phyloP scores from a whole-genome alignment of 1,140 invertebrate genomes.

The Andrena cerasifolii region DNA sequence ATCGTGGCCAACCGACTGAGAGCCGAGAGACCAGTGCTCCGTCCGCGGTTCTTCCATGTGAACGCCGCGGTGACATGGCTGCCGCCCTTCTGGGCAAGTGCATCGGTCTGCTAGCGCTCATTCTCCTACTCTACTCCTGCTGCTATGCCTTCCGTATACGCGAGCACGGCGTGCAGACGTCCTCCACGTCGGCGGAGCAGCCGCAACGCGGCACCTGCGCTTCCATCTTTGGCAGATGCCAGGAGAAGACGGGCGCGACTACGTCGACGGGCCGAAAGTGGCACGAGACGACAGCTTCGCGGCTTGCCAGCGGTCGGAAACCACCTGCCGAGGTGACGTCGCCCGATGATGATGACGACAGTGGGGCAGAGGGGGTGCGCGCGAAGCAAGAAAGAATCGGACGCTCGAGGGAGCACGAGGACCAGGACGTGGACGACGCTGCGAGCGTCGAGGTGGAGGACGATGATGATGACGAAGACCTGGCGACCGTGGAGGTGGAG shows the following conservation, averaged over 20 bases:
- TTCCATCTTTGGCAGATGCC: conserved; percentile 65
- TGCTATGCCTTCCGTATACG: conserved; percentile 77
- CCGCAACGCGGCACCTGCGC: conserved; percentile 57
- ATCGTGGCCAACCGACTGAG: background rate
- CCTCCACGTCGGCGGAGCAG: conserved; percentile 35
- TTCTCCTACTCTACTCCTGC: conserved; percentile 70
- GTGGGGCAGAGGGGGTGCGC: background rate
- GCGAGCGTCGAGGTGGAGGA: conserved; percentile 24
- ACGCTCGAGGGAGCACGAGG: background rate
- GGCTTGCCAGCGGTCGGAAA: conserved; percentile 57
- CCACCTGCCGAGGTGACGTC: conserved; percentile 69
- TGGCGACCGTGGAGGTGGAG: conserved; percentile 37
- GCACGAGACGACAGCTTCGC: conserved; percentile 57
- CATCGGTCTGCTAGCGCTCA: conserved; percentile 62
- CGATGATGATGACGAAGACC: conserved; percentile 42
- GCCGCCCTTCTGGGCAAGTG: conserved; percentile 75
- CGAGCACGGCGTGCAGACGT: conserved; percentile 51
- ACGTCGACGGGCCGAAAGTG: conserved; percentile 52
- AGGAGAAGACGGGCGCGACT: conserved; percentile 47
- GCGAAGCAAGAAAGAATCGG: background rate
- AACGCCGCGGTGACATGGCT: conserved; percentile 74
- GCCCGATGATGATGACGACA: background rate
- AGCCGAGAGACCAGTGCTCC: conserved; percentile 20
- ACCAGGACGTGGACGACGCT: background rate
- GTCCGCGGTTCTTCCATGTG: conserved; percentile 68